Evolutionary conservation across 2,888 invertebrate species (phyloP).

Genomic region (Amphimallon solstitiale): DNA sequence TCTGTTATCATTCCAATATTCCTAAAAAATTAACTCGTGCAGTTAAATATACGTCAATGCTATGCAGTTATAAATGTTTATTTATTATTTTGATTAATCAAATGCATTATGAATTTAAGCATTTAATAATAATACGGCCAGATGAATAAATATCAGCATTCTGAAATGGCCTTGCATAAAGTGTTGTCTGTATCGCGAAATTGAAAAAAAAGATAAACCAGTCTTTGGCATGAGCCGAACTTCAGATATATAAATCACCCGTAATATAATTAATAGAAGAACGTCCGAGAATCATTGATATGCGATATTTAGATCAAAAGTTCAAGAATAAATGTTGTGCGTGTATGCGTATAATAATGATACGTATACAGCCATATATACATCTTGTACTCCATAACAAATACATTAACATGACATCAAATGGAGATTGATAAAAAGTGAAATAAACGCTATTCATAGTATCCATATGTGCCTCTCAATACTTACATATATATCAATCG

Average conservation of each 20-base stretch:
- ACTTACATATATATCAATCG: no score
- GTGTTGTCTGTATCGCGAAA: no score
- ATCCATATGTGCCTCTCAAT: slow-evolving; percentile 3
- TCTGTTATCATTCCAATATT: no score
- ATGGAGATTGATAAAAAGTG: neutral
- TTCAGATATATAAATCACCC: neutral
- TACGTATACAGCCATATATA: neutral
- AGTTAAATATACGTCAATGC: no score
- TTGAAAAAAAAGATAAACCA: no score
- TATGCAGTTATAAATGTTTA: no score
- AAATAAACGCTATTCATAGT: neutral
- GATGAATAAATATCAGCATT: no score
- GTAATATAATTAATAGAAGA: slow-evolving; percentile 9
- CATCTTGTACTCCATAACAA: slow-evolving; percentile 5
- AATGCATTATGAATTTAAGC: no score
- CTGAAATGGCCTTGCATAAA: no score
- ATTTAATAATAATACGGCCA: no score
- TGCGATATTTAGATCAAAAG: slow-evolving; percentile 47
- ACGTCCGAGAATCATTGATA: slow-evolving; percentile 30
- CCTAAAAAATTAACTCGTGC: no score
- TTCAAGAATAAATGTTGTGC: slow-evolving; percentile 47
- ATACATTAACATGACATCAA: slow-evolving; percentile 16
- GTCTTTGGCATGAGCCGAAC: neutral
- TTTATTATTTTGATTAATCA: no score
- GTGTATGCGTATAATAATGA: slow-evolving; percentile 2